These are phyloP conservation scores for Chlamydotis undulata DNA, from an alignment of 2,113 vertebrate genomes.

Conservation along the genomic window DNA sequence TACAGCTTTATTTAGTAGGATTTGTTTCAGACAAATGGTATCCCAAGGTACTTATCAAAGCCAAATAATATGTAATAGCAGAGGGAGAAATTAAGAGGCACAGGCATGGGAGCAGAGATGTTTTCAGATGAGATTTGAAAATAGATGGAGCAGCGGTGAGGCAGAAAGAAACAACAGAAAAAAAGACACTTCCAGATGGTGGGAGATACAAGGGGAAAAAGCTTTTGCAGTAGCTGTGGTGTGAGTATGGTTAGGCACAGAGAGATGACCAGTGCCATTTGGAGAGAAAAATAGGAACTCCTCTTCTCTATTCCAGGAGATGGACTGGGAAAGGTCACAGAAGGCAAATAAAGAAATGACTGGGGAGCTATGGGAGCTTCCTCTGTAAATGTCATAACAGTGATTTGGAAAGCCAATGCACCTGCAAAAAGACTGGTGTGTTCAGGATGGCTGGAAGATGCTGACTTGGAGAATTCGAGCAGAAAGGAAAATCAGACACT, in stretches of 20 bases:
- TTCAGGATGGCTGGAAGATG: not conserved
- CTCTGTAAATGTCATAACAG: not conserved
- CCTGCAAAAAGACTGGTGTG: not conserved
- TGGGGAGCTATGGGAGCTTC: not conserved
- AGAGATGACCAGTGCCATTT: not conserved
- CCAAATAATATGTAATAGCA: slow-evolving; percentile 57
- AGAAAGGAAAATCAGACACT: not conserved
- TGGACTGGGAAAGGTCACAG: not conserved
- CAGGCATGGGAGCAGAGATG: not conserved
- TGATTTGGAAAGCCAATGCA: not conserved
- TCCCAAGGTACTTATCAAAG: slow-evolving; percentile 45
- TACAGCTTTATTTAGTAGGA: slow-evolving; percentile 36
- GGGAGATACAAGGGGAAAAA: not conserved
- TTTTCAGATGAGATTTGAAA: slow-evolving; percentile 56
- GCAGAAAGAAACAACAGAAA: slow-evolving; percentile 33
- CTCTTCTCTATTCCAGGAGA: not conserved
- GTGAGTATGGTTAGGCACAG: slow-evolving; percentile 12
- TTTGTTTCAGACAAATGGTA: not conserved
- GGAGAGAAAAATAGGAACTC: not conserved
- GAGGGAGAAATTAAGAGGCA: slow-evolving; percentile 41
- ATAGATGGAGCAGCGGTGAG: not conserved
- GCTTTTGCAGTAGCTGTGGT: not conserved
- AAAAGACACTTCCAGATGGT: slow-evolving; percentile 13
- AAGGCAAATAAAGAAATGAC: not conserved
- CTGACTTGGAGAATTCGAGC: not conserved